phyloP scores from a whole-genome alignment of 2,113 vertebrate genomes.

The Cyphomyrus plagiostoma region DNA sequence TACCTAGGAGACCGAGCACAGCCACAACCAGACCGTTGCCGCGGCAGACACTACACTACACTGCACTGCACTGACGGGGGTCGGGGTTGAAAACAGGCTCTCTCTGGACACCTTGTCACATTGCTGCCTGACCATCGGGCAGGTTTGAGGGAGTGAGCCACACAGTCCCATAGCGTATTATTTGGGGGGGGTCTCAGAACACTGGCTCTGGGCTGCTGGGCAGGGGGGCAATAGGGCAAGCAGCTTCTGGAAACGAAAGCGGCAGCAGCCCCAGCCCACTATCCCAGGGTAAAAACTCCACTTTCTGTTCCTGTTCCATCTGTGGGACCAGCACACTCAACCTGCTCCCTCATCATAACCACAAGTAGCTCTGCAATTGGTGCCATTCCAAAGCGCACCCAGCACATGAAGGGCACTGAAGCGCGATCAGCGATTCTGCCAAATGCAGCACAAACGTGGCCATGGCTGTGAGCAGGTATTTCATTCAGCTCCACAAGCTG shows the following conservation, averaged over 20 bases:
- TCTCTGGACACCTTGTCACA: not conserved
- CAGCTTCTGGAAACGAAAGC: not conserved
- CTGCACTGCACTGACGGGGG: not conserved
- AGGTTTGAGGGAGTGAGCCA: not conserved
- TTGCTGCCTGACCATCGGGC: not conserved
- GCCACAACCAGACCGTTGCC: not conserved
- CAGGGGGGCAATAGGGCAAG: not conserved
- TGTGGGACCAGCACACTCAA: not conserved
- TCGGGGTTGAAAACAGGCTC: not conserved
- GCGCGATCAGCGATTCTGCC: not conserved
- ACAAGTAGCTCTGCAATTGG: not conserved
- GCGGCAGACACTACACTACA: not conserved
- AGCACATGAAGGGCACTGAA: not conserved
- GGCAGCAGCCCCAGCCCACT: not conserved
- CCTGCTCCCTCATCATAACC: not conserved
- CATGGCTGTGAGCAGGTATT: not conserved
- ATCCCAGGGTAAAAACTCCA: no score
- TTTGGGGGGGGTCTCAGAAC: not conserved
- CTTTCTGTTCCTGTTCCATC: slow-evolving; percentile 1
- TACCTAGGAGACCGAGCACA: not conserved
- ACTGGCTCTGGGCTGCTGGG: not conserved
- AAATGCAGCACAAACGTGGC: not conserved
- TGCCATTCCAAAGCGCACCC: no score
- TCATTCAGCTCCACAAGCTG: not conserved
- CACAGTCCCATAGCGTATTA: not conserved